phyloP scores from a whole-genome alignment of 2,797 vertebrate genomes.

The Decapterus maruadsi region DNA sequence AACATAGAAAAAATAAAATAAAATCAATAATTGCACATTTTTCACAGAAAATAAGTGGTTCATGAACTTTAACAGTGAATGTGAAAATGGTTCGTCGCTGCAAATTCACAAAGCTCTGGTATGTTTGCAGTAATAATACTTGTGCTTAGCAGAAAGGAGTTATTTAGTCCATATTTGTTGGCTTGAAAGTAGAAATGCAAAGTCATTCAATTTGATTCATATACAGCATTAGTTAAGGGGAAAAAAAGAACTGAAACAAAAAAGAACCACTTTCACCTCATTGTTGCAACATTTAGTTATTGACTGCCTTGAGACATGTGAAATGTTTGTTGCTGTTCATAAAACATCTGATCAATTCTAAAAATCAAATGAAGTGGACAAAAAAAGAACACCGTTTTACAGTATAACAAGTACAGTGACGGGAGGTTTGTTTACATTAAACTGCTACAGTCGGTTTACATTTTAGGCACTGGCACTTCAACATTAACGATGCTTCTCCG shows the following conservation, averaged over 20 bases:
- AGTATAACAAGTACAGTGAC: slow-evolving; percentile 33
- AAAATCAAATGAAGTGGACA: not conserved
- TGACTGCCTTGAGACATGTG: not conserved
- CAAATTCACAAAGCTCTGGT: slow-evolving; percentile 32
- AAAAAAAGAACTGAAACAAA: not conserved
- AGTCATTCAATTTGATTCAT: not conserved
- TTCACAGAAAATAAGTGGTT: slow-evolving; percentile 32
- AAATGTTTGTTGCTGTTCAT: slow-evolving; percentile 6
- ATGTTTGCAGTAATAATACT: slow-evolving; percentile 49
- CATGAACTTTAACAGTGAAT: slow-evolving; percentile 17
- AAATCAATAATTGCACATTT: slow-evolving; percentile 51
- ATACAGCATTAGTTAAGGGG: slow-evolving; percentile 2
- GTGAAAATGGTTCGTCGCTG: slow-evolving; percentile 22
- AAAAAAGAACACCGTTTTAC: slow-evolving; percentile 30
- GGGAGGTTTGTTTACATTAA: slow-evolving; percentile 55
- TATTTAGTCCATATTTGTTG: slow-evolving; percentile 11
- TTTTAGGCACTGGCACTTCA: slow-evolving; percentile 73
- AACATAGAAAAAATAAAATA: slow-evolving; percentile 11
- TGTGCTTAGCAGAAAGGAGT: slow-evolving; percentile 59
- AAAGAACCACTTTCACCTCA: slow-evolving; percentile 25
- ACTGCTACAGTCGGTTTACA: slow-evolving; percentile 70
- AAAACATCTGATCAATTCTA: slow-evolving; percentile 15
- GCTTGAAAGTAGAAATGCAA: slow-evolving; percentile 9
- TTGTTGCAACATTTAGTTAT: not conserved
- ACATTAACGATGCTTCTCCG: slow-evolving; percentile 36